Percentiles rank a stretch among this genome's conserved stretches.
Conservation (phyloP, 2,888 invertebrate genomes). For the Dromius quadrimaculatus region DNA sequence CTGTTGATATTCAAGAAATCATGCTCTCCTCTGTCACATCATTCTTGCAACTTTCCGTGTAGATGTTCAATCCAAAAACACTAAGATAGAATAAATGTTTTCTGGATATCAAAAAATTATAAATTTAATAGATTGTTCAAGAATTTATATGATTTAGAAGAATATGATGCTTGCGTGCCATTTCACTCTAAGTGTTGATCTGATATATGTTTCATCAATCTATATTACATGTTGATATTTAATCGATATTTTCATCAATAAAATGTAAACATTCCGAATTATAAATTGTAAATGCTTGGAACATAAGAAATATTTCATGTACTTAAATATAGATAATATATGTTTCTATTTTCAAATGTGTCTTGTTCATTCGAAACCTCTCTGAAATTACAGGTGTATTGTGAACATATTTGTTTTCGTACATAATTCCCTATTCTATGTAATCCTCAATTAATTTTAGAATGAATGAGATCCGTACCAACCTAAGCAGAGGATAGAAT, state of each 20-base stretch:
- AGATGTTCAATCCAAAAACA: conserved; percentile 1
- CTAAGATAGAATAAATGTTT: conserved; percentile 21
- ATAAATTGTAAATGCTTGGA: conserved; percentile 24
- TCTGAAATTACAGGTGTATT: no score
- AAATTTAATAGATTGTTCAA: conserved; percentile 21
- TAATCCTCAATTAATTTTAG: no score
- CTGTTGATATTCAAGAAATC: not conserved
- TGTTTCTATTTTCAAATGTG: conserved; percentile 36
- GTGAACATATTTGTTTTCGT: no score
- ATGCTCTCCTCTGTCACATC: conserved; percentile 11
- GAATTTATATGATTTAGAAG: conserved; percentile 21
- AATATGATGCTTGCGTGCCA: conserved; percentile 26
- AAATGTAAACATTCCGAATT: conserved; percentile 36
- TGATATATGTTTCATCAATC: conserved; percentile 33
- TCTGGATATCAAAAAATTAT: not conserved
- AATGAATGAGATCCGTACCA: no score
- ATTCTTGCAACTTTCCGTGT: conserved; percentile 23
- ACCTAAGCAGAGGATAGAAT: no score
- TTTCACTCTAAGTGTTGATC: conserved; percentile 31
- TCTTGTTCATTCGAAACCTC: not conserved
- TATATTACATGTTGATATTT: conserved; percentile 42
- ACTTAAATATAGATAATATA: conserved; percentile 33
- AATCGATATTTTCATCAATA: conserved; percentile 38
- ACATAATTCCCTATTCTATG: no score
- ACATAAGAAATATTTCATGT: conserved; percentile 36